Evolutionary conservation across 1,140 invertebrate species (phyloP).

Genomic region (Artemia franciscana): DNA sequence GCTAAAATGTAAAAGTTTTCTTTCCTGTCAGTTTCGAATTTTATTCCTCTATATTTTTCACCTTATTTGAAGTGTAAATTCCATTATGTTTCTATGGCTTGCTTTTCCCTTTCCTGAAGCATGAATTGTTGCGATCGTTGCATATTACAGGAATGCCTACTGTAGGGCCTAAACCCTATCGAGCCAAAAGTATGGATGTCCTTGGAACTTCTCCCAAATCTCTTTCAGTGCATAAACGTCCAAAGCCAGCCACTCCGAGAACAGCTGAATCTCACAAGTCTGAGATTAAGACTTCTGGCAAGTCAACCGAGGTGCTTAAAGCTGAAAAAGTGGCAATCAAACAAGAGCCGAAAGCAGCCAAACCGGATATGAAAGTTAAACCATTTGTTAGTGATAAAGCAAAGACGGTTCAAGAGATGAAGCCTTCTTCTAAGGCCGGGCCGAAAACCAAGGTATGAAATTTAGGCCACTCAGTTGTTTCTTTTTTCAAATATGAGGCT

Average conservation of each 20-base stretch:
- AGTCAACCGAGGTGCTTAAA: neutral
- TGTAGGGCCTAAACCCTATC: neutral
- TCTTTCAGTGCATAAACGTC: constrained; percentile 12
- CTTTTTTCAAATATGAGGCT: too few relatives aligned
- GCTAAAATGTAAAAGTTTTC: too few relatives aligned
- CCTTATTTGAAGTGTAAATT: too few relatives aligned
- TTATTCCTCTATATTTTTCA: too few relatives aligned
- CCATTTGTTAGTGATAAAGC: neutral
- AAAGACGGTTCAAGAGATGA: constrained; percentile 9
- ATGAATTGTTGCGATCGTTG: too few relatives aligned
- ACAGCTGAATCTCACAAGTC: neutral
- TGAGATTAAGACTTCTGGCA: neutral
- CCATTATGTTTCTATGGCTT: too few relatives aligned
- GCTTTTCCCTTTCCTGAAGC: too few relatives aligned
- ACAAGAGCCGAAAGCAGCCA: neutral
- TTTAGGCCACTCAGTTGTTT: too few relatives aligned
- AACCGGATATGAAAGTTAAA: neutral
- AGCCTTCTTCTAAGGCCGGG: constrained; percentile 1
- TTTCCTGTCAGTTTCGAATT: too few relatives aligned
- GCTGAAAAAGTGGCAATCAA: neutral
- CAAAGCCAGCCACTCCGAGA: constrained; percentile 11
- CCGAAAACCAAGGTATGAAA: constrained; percentile 8
- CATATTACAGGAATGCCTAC: neutral
- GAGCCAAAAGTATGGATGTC: constrained; percentile 6
- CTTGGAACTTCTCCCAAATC: constrained; percentile 11